phyloP scores from a whole-genome alignment of 2,113 vertebrate genomes.

The Narcine bancroftii region DNA sequence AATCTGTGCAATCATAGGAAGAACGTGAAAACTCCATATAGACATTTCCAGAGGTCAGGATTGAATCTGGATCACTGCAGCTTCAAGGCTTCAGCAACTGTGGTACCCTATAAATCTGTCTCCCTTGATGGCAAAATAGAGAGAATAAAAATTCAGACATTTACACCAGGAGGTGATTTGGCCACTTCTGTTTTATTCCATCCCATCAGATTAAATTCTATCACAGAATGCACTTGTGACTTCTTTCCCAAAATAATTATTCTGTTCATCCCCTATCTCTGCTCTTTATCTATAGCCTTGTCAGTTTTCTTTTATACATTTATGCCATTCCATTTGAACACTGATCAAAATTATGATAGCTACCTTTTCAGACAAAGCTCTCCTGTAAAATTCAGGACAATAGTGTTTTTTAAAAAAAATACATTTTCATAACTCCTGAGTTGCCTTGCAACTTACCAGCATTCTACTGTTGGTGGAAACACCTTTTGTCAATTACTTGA shows the following conservation, averaged over 20 bases:
- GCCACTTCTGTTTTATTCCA: background rate
- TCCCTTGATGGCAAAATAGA: too few relatives aligned
- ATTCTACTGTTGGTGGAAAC: too few relatives aligned
- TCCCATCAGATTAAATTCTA: background rate
- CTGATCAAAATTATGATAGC: background rate
- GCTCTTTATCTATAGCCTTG: background rate
- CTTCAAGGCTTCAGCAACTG: too few relatives aligned
- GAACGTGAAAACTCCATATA: too few relatives aligned
- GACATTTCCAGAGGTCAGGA: too few relatives aligned
- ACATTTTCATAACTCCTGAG: background rate
- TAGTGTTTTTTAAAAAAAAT: background rate
- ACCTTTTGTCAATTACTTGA: background rate
- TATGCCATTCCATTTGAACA: background rate
- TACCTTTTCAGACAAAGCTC: background rate
- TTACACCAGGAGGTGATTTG: background rate
- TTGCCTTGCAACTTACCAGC: background rate
- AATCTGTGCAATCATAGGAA: too few relatives aligned
- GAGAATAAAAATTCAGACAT: background rate
- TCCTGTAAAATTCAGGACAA: background rate
- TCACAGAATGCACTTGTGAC: background rate
- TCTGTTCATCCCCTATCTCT: too few relatives aligned
- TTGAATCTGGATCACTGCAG: too few relatives aligned
- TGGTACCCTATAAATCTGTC: too few relatives aligned
- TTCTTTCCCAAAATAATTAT: background rate
- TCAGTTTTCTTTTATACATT: background rate